Conservation (phyloP, 2,888 invertebrate genomes). For the Galeruca laticollis region DNA sequence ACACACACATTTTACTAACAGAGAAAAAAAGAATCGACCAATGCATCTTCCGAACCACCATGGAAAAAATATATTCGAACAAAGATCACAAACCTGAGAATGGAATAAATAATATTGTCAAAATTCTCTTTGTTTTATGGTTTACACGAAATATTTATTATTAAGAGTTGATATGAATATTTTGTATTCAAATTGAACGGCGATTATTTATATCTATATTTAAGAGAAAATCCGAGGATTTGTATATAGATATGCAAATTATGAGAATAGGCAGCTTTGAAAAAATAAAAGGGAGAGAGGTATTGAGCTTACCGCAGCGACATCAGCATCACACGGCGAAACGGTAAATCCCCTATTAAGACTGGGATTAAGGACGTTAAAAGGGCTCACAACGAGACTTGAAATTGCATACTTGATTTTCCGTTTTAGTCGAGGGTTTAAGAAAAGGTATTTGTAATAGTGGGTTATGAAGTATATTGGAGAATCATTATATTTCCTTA, state of each 20-base stretch:
- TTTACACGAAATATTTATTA: too few relatives aligned
- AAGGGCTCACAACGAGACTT: conserved; percentile 52
- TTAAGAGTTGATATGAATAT: too few relatives aligned
- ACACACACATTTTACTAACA: too few relatives aligned
- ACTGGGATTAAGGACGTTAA: conserved; percentile 55
- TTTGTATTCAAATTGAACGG: too few relatives aligned
- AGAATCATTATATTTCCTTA: background rate
- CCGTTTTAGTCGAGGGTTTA: conserved; percentile 48
- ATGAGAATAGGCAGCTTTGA: background rate
- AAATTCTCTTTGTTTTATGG: too few relatives aligned
- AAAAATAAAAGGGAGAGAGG: conserved; percentile 15
- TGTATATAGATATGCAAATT: conserved; percentile 32
- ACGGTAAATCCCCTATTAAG: conserved; percentile 52
- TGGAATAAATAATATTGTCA: too few relatives aligned
- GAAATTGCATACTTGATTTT: conserved; percentile 60
- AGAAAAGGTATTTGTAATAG: conserved; percentile 28
- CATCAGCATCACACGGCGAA: conserved; percentile 14
- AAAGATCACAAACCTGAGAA: too few relatives aligned
- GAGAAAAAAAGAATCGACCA: too few relatives aligned
- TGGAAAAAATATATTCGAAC: too few relatives aligned
- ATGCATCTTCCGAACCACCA: too few relatives aligned
- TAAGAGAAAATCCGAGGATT: background rate
- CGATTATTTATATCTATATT: too few relatives aligned
- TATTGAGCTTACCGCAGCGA: conserved; percentile 23
- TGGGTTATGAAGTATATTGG: background rate